phyloP scores from a whole-genome alignment of 2,888 invertebrate species.

The Steromphala cineraria region DNA sequence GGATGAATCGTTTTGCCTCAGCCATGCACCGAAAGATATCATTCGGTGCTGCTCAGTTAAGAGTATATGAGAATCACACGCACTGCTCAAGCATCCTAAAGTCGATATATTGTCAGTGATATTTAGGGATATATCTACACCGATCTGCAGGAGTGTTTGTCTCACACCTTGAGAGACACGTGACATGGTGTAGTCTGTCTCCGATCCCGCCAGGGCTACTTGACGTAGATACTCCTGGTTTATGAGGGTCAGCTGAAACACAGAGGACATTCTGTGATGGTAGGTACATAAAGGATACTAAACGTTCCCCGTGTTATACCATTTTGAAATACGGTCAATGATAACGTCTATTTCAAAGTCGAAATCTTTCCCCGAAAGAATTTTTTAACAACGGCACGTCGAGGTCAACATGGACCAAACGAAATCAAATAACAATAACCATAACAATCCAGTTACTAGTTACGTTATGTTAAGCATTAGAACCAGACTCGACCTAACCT shows the following conservation, averaged over 20 bases:
- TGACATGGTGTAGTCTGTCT: not conserved
- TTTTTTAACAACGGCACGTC: too few relatives aligned
- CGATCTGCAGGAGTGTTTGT: not conserved
- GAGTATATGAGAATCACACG: not conserved
- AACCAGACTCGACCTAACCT: too few relatives aligned
- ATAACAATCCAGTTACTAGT: too few relatives aligned
- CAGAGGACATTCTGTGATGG: not conserved
- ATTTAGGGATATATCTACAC: not conserved
- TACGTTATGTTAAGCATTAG: too few relatives aligned
- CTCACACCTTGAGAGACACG: not conserved
- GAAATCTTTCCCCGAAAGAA: too few relatives aligned
- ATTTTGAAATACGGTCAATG: too few relatives aligned
- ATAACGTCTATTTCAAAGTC: too few relatives aligned
- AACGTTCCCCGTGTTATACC: too few relatives aligned
- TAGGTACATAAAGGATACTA: too few relatives aligned
- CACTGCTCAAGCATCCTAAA: not conserved
- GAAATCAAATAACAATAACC: too few relatives aligned
- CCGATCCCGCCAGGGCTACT: not conserved
- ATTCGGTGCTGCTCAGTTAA: not conserved
- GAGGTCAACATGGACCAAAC: too few relatives aligned
- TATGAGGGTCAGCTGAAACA: constrained; percentile 33
- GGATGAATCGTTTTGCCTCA: constrained; percentile 7
- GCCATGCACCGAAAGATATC: constrained; percentile 16
- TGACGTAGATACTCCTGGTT: constrained; percentile 30
- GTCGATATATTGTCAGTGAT: not conserved